phyloP scores from a whole-genome alignment of 2,113 vertebrate species.

The Etheostoma spectabile region DNA sequence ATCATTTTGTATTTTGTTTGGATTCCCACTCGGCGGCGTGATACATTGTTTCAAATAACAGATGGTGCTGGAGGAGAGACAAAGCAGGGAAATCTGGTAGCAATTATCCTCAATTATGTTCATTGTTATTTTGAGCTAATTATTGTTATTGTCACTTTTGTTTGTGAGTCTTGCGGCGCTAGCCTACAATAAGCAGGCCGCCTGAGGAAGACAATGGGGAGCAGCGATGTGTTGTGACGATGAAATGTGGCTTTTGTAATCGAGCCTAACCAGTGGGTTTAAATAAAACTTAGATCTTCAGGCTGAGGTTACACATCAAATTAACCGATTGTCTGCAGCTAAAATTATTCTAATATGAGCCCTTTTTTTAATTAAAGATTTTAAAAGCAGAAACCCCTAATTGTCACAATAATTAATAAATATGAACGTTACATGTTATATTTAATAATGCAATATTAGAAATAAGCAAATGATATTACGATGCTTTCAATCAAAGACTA shows the following conservation, averaged over 20 bases:
- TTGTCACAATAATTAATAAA: not conserved
- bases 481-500: not conserved
- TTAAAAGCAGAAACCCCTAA: not conserved
- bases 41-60: conserved; percentile 73
- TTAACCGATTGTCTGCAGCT: not conserved
- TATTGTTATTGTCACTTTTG: conserved; percentile 82
- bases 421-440: not conserved
- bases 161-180: conserved; percentile 71
- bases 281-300: conserved; percentile 57
- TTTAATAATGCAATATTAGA: not conserved
- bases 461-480: not conserved
- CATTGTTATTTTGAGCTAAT: conserved; percentile 83
- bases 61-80: conserved; percentile 70
- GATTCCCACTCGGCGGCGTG: conserved; percentile 40
- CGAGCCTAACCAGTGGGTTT: conserved; percentile 49
- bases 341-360: conserved; percentile 10
- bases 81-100: conserved; percentile 69
- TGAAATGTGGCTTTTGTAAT: conserved; percentile 67
- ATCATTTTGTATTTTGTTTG: conserved; percentile 68
- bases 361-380: not conserved
- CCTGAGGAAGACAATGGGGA: conserved; percentile 54
- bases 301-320: conserved; percentile 33
- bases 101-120: conserved; percentile 80
- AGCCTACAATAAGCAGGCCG: conserved; percentile 46
- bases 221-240: conserved; percentile 50